phyloP scores from a whole-genome alignment of 2,888 invertebrate genomes.

The Cephus pulcher region DNA sequence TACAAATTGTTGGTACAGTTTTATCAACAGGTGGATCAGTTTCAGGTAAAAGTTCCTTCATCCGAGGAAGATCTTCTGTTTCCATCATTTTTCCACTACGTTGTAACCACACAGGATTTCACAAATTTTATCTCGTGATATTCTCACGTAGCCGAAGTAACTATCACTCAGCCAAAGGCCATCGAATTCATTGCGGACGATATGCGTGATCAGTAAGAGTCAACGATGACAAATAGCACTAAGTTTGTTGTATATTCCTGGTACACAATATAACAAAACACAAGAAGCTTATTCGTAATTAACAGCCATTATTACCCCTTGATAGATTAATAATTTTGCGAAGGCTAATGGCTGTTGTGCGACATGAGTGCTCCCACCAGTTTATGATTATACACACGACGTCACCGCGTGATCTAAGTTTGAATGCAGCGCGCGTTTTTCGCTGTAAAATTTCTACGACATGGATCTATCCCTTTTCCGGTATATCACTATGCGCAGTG shows the following conservation, averaged over 20 bases:
- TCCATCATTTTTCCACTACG: conserved; percentile 47
- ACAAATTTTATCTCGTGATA: not conserved
- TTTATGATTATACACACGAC: conserved; percentile 11
- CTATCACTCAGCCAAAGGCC: not conserved
- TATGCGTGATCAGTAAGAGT: not conserved
- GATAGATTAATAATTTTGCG: not conserved
- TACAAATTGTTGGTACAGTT: not conserved
- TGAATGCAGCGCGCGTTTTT: conserved; percentile 15
- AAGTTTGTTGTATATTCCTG: not conserved
- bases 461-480: not conserved
- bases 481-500: not conserved
- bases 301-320: not conserved
- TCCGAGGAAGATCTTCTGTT: conserved; percentile 69
- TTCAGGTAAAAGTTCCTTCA: conserved; percentile 70
- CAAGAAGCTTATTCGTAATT: not conserved
- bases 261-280: not conserved
- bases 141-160: not conserved
- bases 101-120: not conserved
- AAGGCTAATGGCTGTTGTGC: conserved; percentile 17
- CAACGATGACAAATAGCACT: not conserved
- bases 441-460: not conserved
- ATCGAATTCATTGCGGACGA: not conserved
- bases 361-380: conserved; percentile 18
- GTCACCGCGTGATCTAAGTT: conserved; percentile 15
- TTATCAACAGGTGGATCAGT: conserved; percentile 46